Conservation (phyloP, 2,113 vertebrate species). For the Chloroceryle aenea region DNA sequence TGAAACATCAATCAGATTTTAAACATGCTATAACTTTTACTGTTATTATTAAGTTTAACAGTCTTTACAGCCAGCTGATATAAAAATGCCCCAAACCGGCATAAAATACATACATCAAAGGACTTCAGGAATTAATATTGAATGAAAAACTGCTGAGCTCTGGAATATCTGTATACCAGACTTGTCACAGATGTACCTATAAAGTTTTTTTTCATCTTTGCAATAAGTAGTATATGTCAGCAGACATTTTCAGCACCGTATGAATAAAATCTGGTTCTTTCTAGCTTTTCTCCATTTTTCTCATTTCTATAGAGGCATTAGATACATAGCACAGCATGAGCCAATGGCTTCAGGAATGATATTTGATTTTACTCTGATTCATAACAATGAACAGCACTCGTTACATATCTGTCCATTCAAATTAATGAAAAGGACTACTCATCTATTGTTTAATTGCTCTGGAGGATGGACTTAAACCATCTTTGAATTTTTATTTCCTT, state of each 20-base stretch:
- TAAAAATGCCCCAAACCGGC: constrained; percentile 38
- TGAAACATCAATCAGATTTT: constrained; percentile 35
- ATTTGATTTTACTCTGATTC: not conserved
- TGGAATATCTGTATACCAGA: constrained; percentile 8
- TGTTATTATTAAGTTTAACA: constrained; percentile 60
- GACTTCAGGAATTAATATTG: constrained; percentile 23
- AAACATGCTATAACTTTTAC: constrained; percentile 42
- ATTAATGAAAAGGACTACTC: not conserved
- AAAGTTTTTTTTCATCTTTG: not conserved
- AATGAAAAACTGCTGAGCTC: constrained; percentile 59
- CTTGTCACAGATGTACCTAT: constrained; percentile 27
- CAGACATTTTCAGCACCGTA: not conserved
- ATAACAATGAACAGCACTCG: not conserved
- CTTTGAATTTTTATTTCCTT: not conserved
- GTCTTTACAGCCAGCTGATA: constrained; percentile 43
- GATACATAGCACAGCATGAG: not conserved
- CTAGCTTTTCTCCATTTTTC: constrained; percentile 15
- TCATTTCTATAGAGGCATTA: not conserved
- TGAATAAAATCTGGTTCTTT: not conserved
- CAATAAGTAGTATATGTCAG: not conserved
- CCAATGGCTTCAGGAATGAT: not conserved
- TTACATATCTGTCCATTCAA: not conserved
- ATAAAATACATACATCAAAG: constrained; percentile 46
- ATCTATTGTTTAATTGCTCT: not conserved
- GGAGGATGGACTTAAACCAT: not conserved